phyloP scores from a whole-genome alignment of 2,888 invertebrate species.

The Spodoptera littoralis region DNA sequence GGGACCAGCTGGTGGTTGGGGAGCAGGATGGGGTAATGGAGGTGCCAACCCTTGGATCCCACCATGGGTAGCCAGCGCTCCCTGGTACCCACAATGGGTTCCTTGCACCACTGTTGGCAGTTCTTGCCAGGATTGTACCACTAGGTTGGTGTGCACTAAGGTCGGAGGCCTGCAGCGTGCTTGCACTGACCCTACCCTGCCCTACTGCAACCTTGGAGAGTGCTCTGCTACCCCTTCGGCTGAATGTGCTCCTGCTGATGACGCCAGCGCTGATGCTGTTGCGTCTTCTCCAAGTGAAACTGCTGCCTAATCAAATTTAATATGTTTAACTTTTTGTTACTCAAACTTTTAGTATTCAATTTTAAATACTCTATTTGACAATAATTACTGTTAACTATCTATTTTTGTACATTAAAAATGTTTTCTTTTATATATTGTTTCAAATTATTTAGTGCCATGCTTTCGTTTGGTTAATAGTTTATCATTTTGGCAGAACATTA shows the following conservation, averaged over 20 bases:
- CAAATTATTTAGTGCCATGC: neutral
- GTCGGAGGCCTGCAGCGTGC: constrained; percentile 75
- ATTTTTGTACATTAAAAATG: neutral
- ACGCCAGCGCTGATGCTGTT: constrained; percentile 27
- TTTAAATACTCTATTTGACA: constrained; percentile 32
- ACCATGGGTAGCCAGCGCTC: constrained; percentile 77
- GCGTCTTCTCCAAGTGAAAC: constrained; percentile 16
- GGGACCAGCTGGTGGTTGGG: constrained; percentile 40
- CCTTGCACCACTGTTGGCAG: constrained; percentile 76
- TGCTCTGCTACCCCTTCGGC: constrained; percentile 82
- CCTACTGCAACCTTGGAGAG: constrained; percentile 82
- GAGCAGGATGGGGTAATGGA: constrained; percentile 51
- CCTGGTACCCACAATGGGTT: constrained; percentile 81
- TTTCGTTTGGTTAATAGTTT: neutral
- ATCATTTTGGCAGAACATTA: too few relatives aligned
- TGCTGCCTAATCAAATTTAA: constrained; percentile 21
- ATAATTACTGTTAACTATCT: neutral
- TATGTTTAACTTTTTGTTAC: too few relatives aligned
- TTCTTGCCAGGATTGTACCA: constrained; percentile 76
- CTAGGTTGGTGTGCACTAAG: constrained; percentile 79
- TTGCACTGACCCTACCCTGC: constrained; percentile 79
- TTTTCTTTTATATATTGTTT: too few relatives aligned
- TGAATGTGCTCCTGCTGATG: constrained; percentile 65
- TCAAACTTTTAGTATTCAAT: constrained; percentile 19
- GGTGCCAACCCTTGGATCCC: constrained; percentile 80